Conservation (phyloP, 2,113 vertebrate species). For the Aegotheles bennettii region DNA sequence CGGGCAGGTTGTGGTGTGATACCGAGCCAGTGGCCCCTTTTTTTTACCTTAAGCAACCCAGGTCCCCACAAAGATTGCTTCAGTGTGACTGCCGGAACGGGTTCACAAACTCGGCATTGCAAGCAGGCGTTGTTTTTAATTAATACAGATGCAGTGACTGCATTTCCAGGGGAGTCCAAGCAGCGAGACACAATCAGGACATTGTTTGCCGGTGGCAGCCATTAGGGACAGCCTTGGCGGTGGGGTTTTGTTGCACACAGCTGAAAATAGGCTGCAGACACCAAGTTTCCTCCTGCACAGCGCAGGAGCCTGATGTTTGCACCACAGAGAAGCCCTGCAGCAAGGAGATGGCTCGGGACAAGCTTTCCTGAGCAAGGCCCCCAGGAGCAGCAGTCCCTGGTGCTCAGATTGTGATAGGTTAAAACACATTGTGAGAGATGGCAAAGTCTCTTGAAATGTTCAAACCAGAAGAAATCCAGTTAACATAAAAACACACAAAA, state of each 20-base stretch:
- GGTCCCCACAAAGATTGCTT: background rate
- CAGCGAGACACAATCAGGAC: background rate
- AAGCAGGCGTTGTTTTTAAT: conserved; percentile 10
- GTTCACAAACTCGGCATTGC: background rate
- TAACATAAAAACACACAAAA: background rate
- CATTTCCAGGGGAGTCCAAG: background rate
- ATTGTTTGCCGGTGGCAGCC: background rate
- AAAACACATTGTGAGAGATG: too few relatives aligned
- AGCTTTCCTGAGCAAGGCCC: background rate
- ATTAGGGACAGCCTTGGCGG: background rate
- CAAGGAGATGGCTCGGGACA: fast-evolving
- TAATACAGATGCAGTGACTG: background rate
- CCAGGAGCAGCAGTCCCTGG: background rate
- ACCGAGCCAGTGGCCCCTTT: background rate
- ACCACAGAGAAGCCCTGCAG: fast-evolving
- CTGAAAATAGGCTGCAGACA: background rate
- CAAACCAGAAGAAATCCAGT: background rate
- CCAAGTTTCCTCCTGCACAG: background rate
- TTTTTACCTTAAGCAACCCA: background rate
- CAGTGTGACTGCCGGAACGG: background rate
- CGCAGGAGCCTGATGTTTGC: background rate
- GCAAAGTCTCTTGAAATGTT: background rate
- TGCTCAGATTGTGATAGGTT: background rate
- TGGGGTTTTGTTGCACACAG: fast-evolving
- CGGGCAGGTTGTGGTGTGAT: background rate